Conservation (phyloP, 2,797 vertebrate genomes). For the Enteromius viviparus region DNA sequence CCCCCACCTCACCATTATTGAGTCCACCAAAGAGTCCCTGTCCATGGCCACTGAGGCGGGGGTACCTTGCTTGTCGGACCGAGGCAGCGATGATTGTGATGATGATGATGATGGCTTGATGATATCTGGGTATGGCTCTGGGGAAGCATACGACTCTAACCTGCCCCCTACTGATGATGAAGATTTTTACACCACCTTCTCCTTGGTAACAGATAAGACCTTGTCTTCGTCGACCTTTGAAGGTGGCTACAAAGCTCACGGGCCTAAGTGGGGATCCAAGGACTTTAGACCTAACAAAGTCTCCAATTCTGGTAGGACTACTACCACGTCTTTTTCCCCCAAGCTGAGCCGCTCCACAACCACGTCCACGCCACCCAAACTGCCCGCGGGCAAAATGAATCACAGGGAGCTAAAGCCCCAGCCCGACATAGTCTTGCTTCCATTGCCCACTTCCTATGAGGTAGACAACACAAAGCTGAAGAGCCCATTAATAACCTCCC, state of each 20-base stretch:
- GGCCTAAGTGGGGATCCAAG: slow-evolving; percentile 98
- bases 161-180: slow-evolving; percentile 99
- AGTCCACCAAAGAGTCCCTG: slow-evolving; percentile 99
- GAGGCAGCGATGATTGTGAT: slow-evolving; percentile 99
- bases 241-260: slow-evolving; percentile 98
- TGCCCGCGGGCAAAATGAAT: slow-evolving; percentile 98
- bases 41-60: slow-evolving; percentile 98
- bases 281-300: slow-evolving; percentile 99
- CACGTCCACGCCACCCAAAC: slow-evolving; percentile 93
- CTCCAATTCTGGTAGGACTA: slow-evolving; percentile 95
- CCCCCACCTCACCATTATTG: slow-evolving; percentile 98
- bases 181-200: slow-evolving; percentile 99
- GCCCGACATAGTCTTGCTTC: slow-evolving; percentile 96
- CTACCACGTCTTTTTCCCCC: slow-evolving; percentile 93
- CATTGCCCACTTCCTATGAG: slow-evolving; percentile 99
- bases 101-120: slow-evolving; percentile 93
- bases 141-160: slow-evolving; percentile 99
- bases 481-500: slow-evolving; percentile 99
- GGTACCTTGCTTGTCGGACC: slow-evolving; percentile 99
- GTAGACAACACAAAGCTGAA: slow-evolving; percentile 98
- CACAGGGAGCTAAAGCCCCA: slow-evolving; percentile 97
- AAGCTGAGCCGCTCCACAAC: slow-evolving; percentile 97
- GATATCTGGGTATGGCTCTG: slow-evolving; percentile 99
- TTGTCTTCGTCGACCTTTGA: slow-evolving; percentile 98
- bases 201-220: slow-evolving; percentile 99